Base-by-base conservation (phyloP, 1,140 invertebrate genomes). In the Diorhabda carinulata region DNA sequence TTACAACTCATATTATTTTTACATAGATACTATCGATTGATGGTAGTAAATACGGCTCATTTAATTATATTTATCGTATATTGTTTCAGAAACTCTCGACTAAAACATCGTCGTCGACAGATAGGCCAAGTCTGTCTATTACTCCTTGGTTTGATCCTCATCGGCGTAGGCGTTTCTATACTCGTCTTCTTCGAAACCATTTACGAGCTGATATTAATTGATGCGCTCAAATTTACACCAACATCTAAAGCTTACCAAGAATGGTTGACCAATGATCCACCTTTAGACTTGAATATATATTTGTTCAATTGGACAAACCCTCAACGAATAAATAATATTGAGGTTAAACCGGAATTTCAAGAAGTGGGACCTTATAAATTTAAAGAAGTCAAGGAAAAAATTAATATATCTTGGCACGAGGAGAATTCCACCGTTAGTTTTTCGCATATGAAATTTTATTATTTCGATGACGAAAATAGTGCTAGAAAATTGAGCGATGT, bases 291-390 rank as follows among this genome's bases (percentile, higher is more conserved):
- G 42, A 87, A 91, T 69, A 83, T 94, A 61, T 89, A 90, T 77
- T 81, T 94, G 67, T 94, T 91, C 77, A 94, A 94, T 80, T 93
- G 92, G 91, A 93, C 91, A 0, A 94, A 94, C 80, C 81, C 89
- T 0, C 79, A 88, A 9, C 81, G 88, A 4, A 85, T 91, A 42
- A 65, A 69, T 44, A 67, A 74, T 47, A 45, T 70, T 70, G 5
- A 72, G 5, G 80, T 78, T 3, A 88, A 88, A 70, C 87, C 86
- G 9, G 81, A 78, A 44, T 83, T 89, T 44, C 79, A 81, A 45
- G 82, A 89, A 79, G 43, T 87, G 5, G 92, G 92, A 66, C 92
- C 92, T 0, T 94, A 92, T 77, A 84, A 86, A 4, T 91, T 84
- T 73, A 87, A 86, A 25, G 90, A 92, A 79, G 83, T 85, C 6